Conservation (phyloP, 2,113 vertebrate species). For the Elanoides forficatus region DNA sequence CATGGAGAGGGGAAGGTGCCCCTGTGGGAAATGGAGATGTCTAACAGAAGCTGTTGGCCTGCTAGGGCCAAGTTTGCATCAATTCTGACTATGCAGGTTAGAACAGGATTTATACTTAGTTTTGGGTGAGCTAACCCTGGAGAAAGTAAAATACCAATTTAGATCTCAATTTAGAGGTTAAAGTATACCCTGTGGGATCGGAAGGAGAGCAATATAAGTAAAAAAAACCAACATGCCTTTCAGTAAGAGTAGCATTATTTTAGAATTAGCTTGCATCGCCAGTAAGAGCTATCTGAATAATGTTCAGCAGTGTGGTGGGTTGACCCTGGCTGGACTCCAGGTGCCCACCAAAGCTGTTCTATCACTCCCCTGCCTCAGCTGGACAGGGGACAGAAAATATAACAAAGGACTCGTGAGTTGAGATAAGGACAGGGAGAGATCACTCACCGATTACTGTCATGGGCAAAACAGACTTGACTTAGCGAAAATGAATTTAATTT, state of each 20-base stretch:
- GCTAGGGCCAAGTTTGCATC: background rate
- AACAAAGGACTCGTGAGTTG: no score
- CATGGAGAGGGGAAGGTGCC: background rate
- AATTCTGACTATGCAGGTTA: background rate
- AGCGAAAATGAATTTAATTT: no score
- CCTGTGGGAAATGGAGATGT: background rate
- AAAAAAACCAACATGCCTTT: background rate
- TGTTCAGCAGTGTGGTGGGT: background rate
- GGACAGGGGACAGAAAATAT: no score
- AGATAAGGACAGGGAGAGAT: no score
- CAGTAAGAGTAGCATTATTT: background rate
- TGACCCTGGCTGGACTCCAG: no score
- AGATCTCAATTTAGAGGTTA: background rate
- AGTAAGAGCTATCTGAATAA: background rate
- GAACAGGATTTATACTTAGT: background rate
- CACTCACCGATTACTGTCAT: no score
- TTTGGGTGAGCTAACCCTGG: background rate
- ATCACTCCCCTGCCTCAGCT: no score
- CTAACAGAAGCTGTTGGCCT: background rate
- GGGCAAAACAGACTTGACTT: no score
- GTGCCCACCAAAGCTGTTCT: no score
- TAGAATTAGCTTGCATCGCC: background rate
- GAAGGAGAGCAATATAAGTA: background rate
- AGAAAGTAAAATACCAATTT: background rate
- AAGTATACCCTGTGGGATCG: accelerated